A percentile compares a stretch with the other conserved stretches of the same genome.
Evolutionary conservation across 2,888 invertebrate genomes (phyloP).

Genomic region (Tinea trinotella): DNA sequence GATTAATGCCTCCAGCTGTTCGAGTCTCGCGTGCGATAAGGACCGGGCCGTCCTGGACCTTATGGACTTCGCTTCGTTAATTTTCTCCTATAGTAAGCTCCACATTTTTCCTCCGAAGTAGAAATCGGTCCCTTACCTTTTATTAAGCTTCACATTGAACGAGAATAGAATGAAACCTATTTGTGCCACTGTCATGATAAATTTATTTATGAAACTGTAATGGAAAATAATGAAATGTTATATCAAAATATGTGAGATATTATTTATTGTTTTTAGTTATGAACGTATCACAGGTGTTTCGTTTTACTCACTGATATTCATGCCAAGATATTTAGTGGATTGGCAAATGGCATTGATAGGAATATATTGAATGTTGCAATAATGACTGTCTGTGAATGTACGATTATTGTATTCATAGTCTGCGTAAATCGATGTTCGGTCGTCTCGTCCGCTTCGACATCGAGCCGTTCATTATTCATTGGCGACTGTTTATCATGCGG

Average conservation of each 20-base stretch:
- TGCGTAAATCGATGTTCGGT: conserved; percentile 12
- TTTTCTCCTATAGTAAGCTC: conserved; percentile 9
- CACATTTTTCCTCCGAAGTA: background rate
- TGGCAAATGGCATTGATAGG: background rate
- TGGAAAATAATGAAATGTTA: background rate
- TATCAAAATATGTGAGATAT: background rate
- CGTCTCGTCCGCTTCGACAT: conserved; percentile 6
- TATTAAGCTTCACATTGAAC: background rate
- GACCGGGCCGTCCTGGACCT: background rate
- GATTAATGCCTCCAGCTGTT: conserved; percentile 33
- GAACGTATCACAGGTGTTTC: background rate
- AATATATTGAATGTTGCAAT: conserved; percentile 1
- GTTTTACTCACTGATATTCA: background rate
- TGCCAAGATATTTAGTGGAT: background rate
- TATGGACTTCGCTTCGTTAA: conserved; percentile 15
- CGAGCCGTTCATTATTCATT: conserved; percentile 19
- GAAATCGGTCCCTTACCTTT: background rate
- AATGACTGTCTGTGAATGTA: conserved; percentile 1
- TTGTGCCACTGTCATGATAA: background rate
- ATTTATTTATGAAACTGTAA: background rate
- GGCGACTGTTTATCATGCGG: conserved; percentile 20
- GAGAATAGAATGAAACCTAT: background rate
- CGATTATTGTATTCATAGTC: conserved; percentile 12
- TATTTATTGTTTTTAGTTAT: background rate
- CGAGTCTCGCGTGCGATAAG: conserved; percentile 17